Percentiles rank a stretch among this genome's conserved stretches.
phyloP scores from a whole-genome alignment of 2,888 invertebrate genomes.

The Eupithecia subfuscata region DNA sequence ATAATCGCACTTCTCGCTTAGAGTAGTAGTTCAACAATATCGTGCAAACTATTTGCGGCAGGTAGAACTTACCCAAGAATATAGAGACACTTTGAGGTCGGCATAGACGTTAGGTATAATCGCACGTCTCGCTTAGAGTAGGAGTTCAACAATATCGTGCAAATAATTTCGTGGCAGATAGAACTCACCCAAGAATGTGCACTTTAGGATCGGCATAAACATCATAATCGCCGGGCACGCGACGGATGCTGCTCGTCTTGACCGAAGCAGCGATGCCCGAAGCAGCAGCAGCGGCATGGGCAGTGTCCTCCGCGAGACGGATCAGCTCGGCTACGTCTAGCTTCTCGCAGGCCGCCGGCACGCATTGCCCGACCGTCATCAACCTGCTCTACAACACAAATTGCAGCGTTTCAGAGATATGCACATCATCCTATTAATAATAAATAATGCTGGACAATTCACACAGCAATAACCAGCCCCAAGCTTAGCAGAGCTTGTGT shows the following conservation, averaged over 20 bases:
- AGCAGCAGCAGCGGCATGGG: constrained; percentile 55
- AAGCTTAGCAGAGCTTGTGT: no score
- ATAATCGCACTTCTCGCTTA: constrained; percentile 72
- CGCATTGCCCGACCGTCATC: constrained; percentile 89
- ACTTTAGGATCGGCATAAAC: constrained; percentile 86
- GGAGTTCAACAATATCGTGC: neutral
- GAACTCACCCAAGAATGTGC: constrained; percentile 86
- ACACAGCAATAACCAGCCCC: no score
- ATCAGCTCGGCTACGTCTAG: constrained; percentile 78
- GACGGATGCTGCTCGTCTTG: constrained; percentile 84
- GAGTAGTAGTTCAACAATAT: neutral
- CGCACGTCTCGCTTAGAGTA: constrained; percentile 51
- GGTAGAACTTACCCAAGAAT: no score
- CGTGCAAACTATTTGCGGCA: neutral
- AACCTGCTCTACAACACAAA: constrained; percentile 83
- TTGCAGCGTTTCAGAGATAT: constrained; percentile 15
- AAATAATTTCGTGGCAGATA: neutral
- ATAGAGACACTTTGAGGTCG: no score
- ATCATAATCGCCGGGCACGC: constrained; percentile 88
- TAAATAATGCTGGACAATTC: no score
- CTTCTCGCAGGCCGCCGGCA: constrained; percentile 87
- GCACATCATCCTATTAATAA: neutral
- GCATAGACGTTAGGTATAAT: constrained; percentile 82
- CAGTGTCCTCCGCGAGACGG: constrained; percentile 64
- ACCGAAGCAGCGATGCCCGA: constrained; percentile 74